Base-by-base conservation (phyloP, 1,140 invertebrate genomes). In the Trichonephila clavata region DNA sequence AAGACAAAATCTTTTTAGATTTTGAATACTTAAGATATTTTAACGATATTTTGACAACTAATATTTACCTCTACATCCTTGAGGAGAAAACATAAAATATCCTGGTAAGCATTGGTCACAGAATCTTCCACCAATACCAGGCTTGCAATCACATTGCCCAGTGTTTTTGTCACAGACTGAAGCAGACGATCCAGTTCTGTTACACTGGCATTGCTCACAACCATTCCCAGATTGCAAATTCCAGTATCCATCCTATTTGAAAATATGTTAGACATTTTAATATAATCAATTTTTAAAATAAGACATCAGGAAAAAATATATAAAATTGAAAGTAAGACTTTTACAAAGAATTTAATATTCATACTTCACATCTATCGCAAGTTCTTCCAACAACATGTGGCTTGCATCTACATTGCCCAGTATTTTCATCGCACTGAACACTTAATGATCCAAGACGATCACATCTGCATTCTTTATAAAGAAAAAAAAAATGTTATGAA, bases 131-230 rank as follows among this genome's bases (percentile, higher is more conserved):
- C 97, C 97, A 0, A 99, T 97, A 6, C 98, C 98, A 5, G 97
- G 96, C 94, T 98, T 98, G 96, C 98, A 99, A 59, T 96, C 96
- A 95, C 99, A 99, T 94, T 97, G 97, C 10, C 98, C 98, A 27
- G 96, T 97, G 43, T 96, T 95, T 6, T 97, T 96, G 95, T 99
- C 97, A 96, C 98, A 99, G 32, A 97, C 96, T 16, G 96, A 95
- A 61, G 97, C 97, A 10, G 96, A 95, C 0, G 98, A 97, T 4
- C 98, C 98, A 43, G 97, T 96, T 14, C 96, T 95, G 95, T 98
- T 97, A 95, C 98, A 98, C 18, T 96, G 96, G 95, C 98, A 99
- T 18, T 96, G 96, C 50, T 96, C 95, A 95, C 98, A 98, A 16
- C 97, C 98, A 2, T 97, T 92, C 61, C 97, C 96, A 27, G 96